Evolutionary conservation across 2,888 invertebrate species (phyloP), one percentile per base, ranked within the genome.

Genomic region (Melanophora roralis): DNA sequence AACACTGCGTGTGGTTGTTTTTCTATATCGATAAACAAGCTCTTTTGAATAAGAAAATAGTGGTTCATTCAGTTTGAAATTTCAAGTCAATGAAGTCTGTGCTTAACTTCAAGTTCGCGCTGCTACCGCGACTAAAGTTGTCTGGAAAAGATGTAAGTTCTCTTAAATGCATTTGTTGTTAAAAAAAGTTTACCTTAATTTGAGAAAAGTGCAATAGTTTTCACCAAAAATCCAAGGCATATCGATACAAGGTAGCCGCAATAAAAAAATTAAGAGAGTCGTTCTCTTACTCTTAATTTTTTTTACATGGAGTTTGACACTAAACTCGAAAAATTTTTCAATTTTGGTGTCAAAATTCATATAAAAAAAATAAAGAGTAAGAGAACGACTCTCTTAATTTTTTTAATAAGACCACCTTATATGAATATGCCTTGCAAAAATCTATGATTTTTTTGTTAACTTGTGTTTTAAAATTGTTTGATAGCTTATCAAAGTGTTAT

Each of bases 101-200:
- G 86, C 88, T 86, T 86, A 87, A 87, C 89, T 88, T 88, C 85
- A 86, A 87, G 87, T 87, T 86, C 88, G 88, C 89, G 89, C 88
- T 88, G 88, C 88, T 89, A 89, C 89, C 89, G 89, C 89, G 89
- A 89, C 89, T 88, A 85, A 89, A 88, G 89, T 89, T 89, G 89
- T 89, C 89, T 89, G 89, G 89, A 89, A 89, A 86, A 89, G 89
- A 89, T 89, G 89, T 89, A 89, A 89, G 89, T 89, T 74, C 59
- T 11, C 69, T 72, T n/a, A n/a, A 34, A 23, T 64, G 45, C 72
- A 5, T 27, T 55, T 75, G 47, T 72, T 75, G 53, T 38, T 19
- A 59, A 49, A 45, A 40, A 64, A 64, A 49, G 8, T 64, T 57
- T 69, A 27, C 49, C 55, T 68, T 19, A 27, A 55, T 47, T 64